A percentile compares a stretch with the other conserved stretches of the same genome.
These are phyloP conservation scores for Tursiops truncatus DNA, from an alignment of 2,113 vertebrate genomes.

Conservation along the genomic window DNA sequence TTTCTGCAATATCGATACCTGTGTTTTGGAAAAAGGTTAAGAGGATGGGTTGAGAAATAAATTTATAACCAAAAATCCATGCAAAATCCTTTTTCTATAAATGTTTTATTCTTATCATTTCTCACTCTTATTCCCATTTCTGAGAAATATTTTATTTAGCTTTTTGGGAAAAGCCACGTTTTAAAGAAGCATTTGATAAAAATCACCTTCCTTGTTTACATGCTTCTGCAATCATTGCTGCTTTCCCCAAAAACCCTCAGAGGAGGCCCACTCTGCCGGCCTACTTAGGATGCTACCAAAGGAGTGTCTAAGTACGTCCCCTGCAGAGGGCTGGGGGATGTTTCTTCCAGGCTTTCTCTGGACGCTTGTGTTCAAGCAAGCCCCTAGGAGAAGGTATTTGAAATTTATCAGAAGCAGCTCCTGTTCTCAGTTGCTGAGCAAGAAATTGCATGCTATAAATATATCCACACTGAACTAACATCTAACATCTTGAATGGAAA, in stretches of 20 bases:
- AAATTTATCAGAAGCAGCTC: neutral
- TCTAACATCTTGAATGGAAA: slow-evolving; percentile 10
- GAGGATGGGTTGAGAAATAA: neutral
- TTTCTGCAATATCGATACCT: neutral
- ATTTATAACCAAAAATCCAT: neutral
- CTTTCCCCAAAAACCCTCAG: neutral
- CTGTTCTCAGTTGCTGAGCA: neutral
- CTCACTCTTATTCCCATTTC: neutral
- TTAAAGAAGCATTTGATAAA: neutral
- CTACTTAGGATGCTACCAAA: neutral
- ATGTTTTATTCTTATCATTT: neutral
- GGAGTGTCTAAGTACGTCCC: neutral
- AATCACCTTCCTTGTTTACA: neutral
- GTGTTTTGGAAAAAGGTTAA: neutral
- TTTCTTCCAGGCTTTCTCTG: neutral
- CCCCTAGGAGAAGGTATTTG: neutral
- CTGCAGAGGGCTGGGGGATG: neutral
- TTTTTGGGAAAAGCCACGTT: neutral
- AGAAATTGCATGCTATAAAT: neutral
- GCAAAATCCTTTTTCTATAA: neutral
- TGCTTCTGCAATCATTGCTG: neutral
- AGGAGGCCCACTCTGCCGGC: neutral
- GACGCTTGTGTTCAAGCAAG: neutral
- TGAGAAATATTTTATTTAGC: neutral
- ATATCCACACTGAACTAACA: neutral